Percentiles rank a stretch among this genome's conserved stretches.
Evolutionary conservation across 2,113 vertebrate species (phyloP).

Genomic region (Otus sunia): DNA sequence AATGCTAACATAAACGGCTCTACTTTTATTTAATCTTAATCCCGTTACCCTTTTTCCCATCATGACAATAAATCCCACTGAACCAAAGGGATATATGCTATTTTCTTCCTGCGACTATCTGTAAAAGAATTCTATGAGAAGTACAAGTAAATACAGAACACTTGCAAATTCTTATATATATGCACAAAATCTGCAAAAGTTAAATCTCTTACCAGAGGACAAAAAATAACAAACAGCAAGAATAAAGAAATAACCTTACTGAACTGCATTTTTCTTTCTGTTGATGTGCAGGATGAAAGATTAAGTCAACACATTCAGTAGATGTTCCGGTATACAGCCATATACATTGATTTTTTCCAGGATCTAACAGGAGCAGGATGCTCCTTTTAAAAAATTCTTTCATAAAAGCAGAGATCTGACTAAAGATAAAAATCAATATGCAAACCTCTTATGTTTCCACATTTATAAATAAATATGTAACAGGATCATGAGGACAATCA

Average conservation of each 20-base stretch:
- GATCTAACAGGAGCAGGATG: neutral
- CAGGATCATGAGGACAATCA: neutral
- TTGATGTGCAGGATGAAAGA: conserved; percentile 24
- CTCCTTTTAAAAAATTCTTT: neutral
- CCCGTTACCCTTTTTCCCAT: neutral
- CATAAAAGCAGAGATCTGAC: neutral
- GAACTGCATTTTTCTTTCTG: neutral
- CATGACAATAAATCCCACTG: neutral
- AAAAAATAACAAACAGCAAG: neutral
- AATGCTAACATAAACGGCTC: neutral
- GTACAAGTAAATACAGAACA: neutral
- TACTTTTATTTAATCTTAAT: conserved; percentile 28
- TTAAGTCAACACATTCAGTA: neutral
- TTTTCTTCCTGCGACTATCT: neutral
- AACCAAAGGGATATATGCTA: neutral
- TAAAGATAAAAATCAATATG: neutral
- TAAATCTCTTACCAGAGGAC: neutral
- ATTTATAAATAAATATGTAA: neutral
- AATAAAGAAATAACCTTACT: neutral
- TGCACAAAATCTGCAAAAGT: neutral
- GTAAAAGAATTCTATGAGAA: neutral
- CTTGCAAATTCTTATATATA: neutral
- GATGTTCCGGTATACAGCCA: neutral
- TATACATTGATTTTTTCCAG: neutral
- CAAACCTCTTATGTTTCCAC: neutral